Evolutionary conservation across 2,888 invertebrate species (phyloP).

Genomic region (Lepas anatifera): DNA sequence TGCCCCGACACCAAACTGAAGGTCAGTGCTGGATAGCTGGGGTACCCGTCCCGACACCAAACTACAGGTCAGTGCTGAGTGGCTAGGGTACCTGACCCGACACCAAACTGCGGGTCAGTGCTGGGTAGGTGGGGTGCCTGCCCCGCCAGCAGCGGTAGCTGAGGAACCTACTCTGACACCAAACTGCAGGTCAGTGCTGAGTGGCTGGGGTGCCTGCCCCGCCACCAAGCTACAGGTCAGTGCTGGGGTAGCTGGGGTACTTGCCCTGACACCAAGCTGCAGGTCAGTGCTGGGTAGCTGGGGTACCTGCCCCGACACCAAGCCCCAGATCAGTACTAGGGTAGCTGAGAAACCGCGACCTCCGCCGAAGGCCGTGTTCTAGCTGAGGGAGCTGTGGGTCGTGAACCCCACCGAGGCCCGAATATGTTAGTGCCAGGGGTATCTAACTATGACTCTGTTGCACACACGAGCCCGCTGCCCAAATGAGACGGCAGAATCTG

Average conservation of each 20-base stretch:
- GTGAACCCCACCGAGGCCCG: no score
- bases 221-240: constrained; percentile 53
- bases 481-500: no score
- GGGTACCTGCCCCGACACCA: constrained; percentile 76
- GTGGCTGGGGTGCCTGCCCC: constrained; percentile 72
- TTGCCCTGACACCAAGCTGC: constrained; percentile 64
- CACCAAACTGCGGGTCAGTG: constrained; percentile 46
- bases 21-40: no score
- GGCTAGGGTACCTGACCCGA: constrained; percentile 88
- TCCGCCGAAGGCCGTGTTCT: constrained; percentile 53
- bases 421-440: no score
- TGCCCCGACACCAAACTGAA: constrained; percentile 65
- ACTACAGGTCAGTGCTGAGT: constrained; percentile 46
- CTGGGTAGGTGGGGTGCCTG: no score
- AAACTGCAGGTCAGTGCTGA: constrained; percentile 74
- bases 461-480: no score
- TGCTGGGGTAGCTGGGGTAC: no score
- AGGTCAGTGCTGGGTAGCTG: no score
- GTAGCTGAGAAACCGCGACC: constrained; percentile 71
- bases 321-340: constrained; percentile 53
- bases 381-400: no score
- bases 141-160: constrained; percentile 66
- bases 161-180: constrained; percentile 72
- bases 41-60: constrained; percentile 74
- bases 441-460: no score